A percentile compares a stretch with the other conserved stretches of the same genome.
These are phyloP conservation scores for Hydra vulgaris DNA, from an alignment of 30 jellyfish, hydroid and myxozoan genomes.

Conservation along the genomic window DNA sequence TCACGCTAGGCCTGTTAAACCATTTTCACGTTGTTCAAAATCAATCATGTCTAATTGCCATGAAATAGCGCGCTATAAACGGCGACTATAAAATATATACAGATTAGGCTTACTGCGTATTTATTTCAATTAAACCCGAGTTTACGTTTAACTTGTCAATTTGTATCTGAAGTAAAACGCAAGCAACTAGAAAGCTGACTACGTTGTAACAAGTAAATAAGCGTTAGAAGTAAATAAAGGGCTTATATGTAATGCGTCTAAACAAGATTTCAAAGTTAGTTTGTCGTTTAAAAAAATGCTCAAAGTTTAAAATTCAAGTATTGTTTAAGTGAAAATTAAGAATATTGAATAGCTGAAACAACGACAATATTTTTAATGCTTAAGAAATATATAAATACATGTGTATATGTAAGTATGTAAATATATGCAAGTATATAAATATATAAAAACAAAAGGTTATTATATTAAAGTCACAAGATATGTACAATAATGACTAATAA, in stretches of 20 bases:
- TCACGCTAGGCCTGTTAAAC: slow-evolving; percentile 12
- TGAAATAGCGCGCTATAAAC: neutral
- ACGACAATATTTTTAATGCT: too few relatives aligned
- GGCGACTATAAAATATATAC: neutral
- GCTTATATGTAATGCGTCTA: neutral
- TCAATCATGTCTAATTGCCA: neutral
- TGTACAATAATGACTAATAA: too few relatives aligned
- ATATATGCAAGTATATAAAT: too few relatives aligned
- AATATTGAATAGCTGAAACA: too few relatives aligned
- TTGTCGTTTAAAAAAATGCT: neutral
- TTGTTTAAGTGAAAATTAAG: too few relatives aligned
- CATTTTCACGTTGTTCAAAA: neutral
- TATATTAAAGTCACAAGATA: too few relatives aligned
- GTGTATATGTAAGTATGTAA: too few relatives aligned
- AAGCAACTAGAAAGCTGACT: neutral
- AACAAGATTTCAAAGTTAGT: neutral
- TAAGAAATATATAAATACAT: too few relatives aligned
- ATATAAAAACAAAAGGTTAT: too few relatives aligned
- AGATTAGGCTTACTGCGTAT: neutral
- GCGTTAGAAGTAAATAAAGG: neutral
- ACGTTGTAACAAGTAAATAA: neutral
- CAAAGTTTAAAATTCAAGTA: neutral
- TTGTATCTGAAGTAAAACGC: neutral
- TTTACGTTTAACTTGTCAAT: neutral
- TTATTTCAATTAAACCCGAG: neutral